Base-by-base conservation (phyloP, 2,888 invertebrate genomes). In the Schizaphis graminum region DNA sequence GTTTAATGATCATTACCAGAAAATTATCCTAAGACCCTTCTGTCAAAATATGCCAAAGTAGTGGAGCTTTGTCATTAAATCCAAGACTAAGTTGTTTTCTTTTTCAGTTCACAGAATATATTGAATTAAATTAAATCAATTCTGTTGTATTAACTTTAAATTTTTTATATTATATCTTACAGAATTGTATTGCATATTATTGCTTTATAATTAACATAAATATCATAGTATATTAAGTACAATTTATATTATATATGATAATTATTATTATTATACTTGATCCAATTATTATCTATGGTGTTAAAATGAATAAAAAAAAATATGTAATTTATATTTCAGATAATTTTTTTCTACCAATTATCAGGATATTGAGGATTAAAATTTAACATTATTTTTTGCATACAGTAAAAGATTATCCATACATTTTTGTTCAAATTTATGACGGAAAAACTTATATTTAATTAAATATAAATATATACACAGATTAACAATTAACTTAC, bases 401-500 rank as follows among this genome's bases (percentile, higher is more conserved):
- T 28, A 28, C 28, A 28, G 28, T 61, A 77, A 35, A 77, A 77
- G n/a, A 35, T 35, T 67, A 35, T 67, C 35, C 35, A 35, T 67
- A n/a, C 16, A 61, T 11, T 13, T n/a, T 49, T 1, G 8, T 49
- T 1, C 49, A 49, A 28, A 13, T 16, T 21, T 8, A 77, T 16
- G 7, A 77, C 21, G n/a, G 21, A 3, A 77, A 77, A 77, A 10
- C 8, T 77, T 77, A 35, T 77, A 21, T 21, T 77, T 8, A 8
- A 35, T 35, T 41, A 24, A 77, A 77, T 77, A 77, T 35, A 35
- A 35, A 77, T 77, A 67, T 67, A 24, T 21, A 77, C 21, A 77
- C 21, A 77, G 16, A 44, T 89, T 21, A 89, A 44, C 28, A n/a
- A 3, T 89, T n/a, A 44, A 35, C 88, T 91, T 93, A 94, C 94